A percentile compares a stretch with the other conserved stretches of the same genome.
These are phyloP conservation scores for Myodes glareolus DNA, from an alignment of 2,113 vertebrate genomes.

Conservation along the genomic window DNA sequence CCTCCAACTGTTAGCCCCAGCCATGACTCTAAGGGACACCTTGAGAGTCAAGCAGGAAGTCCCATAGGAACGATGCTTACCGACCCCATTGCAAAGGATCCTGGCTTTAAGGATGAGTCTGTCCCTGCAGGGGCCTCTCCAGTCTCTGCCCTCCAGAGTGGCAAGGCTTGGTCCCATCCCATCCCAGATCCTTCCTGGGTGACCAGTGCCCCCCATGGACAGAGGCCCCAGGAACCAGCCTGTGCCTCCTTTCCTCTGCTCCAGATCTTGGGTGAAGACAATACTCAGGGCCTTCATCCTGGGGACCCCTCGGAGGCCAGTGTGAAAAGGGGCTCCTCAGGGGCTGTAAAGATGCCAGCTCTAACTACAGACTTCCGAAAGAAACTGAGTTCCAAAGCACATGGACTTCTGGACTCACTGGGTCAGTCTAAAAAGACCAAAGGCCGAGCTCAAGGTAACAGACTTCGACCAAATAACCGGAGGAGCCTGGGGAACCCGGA, in stretches of 20 bases:
- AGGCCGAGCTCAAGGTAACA: conserved; percentile 48
- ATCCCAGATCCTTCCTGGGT: not conserved
- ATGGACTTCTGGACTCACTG: conserved; percentile 4
- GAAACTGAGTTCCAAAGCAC: not conserved
- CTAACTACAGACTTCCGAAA: not conserved
- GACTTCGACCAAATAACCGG: conserved; percentile 53
- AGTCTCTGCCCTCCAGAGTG: not conserved
- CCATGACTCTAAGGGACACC: conserved; percentile 38
- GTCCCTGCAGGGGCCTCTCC: not conserved
- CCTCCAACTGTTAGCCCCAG: not conserved
- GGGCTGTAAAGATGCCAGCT: accelerated
- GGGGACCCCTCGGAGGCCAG: not conserved
- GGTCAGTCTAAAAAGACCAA: not conserved
- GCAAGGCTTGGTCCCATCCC: not conserved
- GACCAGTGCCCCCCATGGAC: accelerated
- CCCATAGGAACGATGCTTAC: accelerated
- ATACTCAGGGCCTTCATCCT: conserved; percentile 42
- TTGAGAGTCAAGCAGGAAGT: not conserved
- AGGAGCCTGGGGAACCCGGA: accelerated
- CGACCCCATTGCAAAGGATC: not conserved
- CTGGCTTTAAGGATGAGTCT: not conserved
- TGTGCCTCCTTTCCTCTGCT: conserved; percentile 82
- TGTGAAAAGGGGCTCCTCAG: accelerated
- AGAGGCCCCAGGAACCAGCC: conserved; percentile 50
- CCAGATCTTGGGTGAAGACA: conserved; percentile 83